These are phyloP conservation scores for Scomberomorus guttatus DNA, from an alignment of 2,797 vertebrate species.

Conservation along the genomic window DNA sequence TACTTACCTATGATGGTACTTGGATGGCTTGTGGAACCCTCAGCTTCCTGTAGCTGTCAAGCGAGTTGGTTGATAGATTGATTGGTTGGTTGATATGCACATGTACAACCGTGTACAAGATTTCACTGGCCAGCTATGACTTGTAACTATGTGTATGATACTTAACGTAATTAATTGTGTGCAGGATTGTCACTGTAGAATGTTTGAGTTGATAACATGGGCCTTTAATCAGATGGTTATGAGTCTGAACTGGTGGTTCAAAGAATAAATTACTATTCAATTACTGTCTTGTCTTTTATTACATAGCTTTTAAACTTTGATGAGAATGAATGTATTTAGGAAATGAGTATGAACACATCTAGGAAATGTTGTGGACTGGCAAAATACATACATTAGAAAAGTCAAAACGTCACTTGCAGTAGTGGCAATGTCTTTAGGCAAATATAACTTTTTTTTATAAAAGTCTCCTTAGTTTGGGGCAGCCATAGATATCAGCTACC, in stretches of 20 bases:
- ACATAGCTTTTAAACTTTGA: background rate
- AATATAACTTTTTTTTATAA: slow-evolving; percentile 1
- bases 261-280: background rate
- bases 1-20: background rate
- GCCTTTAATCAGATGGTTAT: background rate
- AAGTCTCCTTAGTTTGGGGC: background rate
- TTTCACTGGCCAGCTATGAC: too few relatives aligned
- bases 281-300: background rate
- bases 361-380: background rate
- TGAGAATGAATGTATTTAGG: background rate
- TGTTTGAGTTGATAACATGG: background rate
- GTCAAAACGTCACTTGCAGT: background rate
- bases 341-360: background rate
- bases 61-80: too few relatives aligned
- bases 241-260: background rate
- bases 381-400: slow-evolving; percentile 1
- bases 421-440: background rate
- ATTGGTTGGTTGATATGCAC: too few relatives aligned
- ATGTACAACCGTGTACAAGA: too few relatives aligned
- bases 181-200: background rate
- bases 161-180: too few relatives aligned
- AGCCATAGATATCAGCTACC: background rate
- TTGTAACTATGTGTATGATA: background rate
- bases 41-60: background rate
- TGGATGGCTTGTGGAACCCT: background rate